A percentile compares a stretch with the other conserved stretches of the same genome.
These are phyloP conservation scores for Darevskia nairensis DNA, from an alignment of 2,797 vertebrate species.

Conservation along the genomic window DNA sequence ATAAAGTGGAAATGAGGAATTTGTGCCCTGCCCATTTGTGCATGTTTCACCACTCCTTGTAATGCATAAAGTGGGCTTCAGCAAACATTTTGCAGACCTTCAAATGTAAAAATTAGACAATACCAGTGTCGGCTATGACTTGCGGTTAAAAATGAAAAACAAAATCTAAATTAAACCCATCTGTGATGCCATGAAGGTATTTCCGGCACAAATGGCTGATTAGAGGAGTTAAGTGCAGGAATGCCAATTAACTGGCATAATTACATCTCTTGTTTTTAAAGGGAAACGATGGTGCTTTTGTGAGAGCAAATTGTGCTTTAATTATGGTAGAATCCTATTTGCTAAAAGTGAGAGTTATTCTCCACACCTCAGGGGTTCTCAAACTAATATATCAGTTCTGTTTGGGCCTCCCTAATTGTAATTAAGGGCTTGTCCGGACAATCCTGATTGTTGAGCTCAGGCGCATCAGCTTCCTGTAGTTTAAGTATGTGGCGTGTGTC, in stretches of 20 bases:
- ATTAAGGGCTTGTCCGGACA: slow-evolving; percentile 32
- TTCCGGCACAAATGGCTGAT: slow-evolving; percentile 50
- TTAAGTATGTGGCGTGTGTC: background rate
- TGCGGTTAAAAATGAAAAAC: slow-evolving; percentile 40
- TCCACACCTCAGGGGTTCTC: slow-evolving; percentile 15
- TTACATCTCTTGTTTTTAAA: slow-evolving; percentile 29
- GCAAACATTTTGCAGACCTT: background rate
- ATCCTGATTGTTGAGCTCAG: background rate
- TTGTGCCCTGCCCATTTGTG: background rate
- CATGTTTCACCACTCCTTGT: background rate
- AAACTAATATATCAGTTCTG: slow-evolving; percentile 11
- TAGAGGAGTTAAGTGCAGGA: slow-evolving; percentile 11
- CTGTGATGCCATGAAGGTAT: slow-evolving; percentile 33
- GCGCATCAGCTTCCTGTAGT: background rate
- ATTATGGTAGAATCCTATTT: slow-evolving; percentile 30
- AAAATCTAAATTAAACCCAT: slow-evolving; percentile 47
- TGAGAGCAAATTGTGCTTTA: slow-evolving; percentile 26
- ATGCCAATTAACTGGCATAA: slow-evolving; percentile 19
- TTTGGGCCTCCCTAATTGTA: slow-evolving; percentile 14
- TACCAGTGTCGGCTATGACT: background rate
- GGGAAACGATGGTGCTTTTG: slow-evolving; percentile 28
- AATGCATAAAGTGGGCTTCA: background rate
- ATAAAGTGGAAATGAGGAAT: background rate
- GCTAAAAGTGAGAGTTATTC: background rate
- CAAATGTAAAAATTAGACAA: slow-evolving; percentile 16